Evolutionary conservation across 2,888 invertebrate species (phyloP).

Genomic region (Fissipunctia ypsillon): DNA sequence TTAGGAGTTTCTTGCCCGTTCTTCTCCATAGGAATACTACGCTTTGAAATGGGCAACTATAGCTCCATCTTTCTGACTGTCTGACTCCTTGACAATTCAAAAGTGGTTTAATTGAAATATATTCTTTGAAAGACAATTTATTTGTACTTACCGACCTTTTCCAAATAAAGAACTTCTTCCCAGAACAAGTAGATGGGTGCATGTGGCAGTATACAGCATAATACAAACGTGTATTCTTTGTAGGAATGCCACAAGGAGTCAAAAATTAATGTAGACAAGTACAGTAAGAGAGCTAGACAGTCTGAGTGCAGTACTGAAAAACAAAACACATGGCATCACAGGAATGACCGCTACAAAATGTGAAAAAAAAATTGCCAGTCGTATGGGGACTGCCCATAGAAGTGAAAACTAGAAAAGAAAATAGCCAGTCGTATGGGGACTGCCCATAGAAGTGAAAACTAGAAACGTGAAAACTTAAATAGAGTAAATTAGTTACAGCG

Average conservation of each 20-base stretch:
- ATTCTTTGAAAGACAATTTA: not conserved
- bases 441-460: no score
- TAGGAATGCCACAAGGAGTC: slow-evolving; percentile 42
- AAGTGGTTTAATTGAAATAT: not conserved
- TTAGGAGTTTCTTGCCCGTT: not conserved
- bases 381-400: no score
- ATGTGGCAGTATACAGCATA: slow-evolving; percentile 50
- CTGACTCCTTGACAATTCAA: not conserved
- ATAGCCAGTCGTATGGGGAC: no score
- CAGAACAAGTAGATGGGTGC: slow-evolving; percentile 53
- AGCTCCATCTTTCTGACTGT: not conserved
- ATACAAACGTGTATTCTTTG: not conserved
- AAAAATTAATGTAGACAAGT: slow-evolving; percentile 45
- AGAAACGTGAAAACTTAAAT: no score
- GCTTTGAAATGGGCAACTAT: not conserved
- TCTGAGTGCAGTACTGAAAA: slow-evolving; percentile 44
- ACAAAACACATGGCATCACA: not conserved
- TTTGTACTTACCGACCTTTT: slow-evolving; percentile 43
- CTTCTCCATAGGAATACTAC: not conserved
- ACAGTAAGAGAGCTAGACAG: slow-evolving; percentile 31
- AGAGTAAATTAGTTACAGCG: no score
- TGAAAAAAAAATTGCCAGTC: not conserved
- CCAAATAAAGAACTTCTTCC: slow-evolving; percentile 50
- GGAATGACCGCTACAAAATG: not conserved
- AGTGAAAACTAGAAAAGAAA: no score